Evolutionary conservation across 2,113 vertebrate genomes (phyloP).

Genomic region (Scalopus aquaticus): DNA sequence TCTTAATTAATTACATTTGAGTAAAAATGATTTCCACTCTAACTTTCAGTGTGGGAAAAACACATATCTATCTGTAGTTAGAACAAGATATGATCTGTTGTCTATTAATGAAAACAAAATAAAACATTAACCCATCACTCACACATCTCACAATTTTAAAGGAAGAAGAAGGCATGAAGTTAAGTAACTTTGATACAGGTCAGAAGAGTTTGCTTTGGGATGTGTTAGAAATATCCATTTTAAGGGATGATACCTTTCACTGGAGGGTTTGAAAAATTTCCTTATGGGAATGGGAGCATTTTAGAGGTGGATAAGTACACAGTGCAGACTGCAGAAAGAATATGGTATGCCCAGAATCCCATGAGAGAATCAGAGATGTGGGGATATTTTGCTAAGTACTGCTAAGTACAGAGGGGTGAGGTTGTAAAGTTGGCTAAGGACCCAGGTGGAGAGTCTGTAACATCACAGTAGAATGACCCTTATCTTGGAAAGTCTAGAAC

Average conservation of each 20-base stretch:
- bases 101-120: background rate
- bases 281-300: background rate
- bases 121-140: background rate
- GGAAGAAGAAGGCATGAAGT: background rate
- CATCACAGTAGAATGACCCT: background rate
- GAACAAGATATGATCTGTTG: background rate
- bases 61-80: background rate
- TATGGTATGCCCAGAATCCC: background rate
- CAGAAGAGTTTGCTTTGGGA: background rate
- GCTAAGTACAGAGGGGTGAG: background rate
- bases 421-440: background rate
- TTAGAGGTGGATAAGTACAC: background rate
- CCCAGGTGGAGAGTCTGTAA: background rate
- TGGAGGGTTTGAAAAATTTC: background rate
- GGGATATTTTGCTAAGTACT: background rate
- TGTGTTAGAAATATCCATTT: background rate
- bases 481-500: background rate
- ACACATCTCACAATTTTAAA: background rate
- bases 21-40: background rate
- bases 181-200: background rate
- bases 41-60: background rate
- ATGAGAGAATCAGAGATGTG: background rate
- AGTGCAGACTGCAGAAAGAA: background rate
- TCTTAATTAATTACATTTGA: slow-evolving; percentile 7
- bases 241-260: background rate